Conservation (phyloP, 1,140 invertebrate species). For the Lanistes nyassanus region DNA sequence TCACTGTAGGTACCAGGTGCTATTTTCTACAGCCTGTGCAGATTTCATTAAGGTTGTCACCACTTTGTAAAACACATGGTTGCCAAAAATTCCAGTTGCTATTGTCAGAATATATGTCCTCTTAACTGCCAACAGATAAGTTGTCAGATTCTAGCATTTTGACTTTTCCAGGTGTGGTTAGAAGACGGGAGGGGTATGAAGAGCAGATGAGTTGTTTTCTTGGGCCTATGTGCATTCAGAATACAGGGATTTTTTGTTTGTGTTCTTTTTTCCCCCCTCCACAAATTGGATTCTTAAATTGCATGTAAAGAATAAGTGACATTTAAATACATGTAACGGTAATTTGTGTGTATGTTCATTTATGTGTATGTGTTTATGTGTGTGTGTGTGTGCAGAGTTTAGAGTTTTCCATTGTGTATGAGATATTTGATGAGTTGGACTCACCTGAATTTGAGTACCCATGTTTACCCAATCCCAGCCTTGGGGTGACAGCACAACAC, state of each 20-base stretch:
- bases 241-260: too few species aligned
- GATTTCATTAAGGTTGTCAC: too few species aligned
- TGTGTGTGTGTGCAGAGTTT: constrained; percentile 73
- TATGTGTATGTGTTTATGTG: constrained; percentile 26
- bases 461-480: constrained; percentile 65
- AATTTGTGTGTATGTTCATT: not conserved
- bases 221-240: too few species aligned
- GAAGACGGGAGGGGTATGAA: too few species aligned
- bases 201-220: too few species aligned
- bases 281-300: too few species aligned
- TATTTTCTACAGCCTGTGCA: not conserved
- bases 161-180: too few species aligned
- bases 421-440: constrained; percentile 82
- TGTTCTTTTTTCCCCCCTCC: too few species aligned
- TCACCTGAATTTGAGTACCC: constrained; percentile 80
- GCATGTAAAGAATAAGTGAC: too few species aligned
- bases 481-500: constrained; percentile 67
- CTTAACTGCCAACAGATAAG: not conserved
- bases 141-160: too few species aligned
- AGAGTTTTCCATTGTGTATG: constrained; percentile 89
- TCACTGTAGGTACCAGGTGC: constrained; percentile 74
- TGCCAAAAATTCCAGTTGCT: not conserved
- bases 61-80: not conserved
- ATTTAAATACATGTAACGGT: too few species aligned
- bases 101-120: not conserved